phyloP scores from a whole-genome alignment of 2,113 vertebrate genomes.

The Calyptommatus sinebrachiatus region DNA sequence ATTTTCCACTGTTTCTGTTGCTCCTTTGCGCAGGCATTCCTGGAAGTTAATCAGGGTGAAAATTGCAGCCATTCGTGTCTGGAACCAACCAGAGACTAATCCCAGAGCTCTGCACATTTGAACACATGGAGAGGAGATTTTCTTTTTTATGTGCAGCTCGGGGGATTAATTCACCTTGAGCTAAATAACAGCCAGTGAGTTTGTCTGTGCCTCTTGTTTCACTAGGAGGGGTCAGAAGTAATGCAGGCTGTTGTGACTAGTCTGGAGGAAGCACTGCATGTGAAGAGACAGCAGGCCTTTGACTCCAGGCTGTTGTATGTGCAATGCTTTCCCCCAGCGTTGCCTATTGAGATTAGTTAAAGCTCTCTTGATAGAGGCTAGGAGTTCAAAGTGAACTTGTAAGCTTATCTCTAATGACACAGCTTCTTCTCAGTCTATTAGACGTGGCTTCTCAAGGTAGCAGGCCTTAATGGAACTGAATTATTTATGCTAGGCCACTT shows the following conservation, averaged over 20 bases:
- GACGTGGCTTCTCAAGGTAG: slow-evolving; percentile 58
- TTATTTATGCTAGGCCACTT: slow-evolving; percentile 64
- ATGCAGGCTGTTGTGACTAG: accelerated
- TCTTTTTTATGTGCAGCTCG: slow-evolving; percentile 49
- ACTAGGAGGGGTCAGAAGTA: not conserved
- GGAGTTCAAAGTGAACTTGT: slow-evolving; percentile 63
- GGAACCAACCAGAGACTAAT: slow-evolving; percentile 64
- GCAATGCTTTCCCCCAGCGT: not conserved
- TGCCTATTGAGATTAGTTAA: slow-evolving; percentile 52
- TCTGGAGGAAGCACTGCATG: not conserved
- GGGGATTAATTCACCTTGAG: slow-evolving; percentile 37
- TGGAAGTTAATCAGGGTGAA: slow-evolving; percentile 77
- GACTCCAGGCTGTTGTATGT: slow-evolving; percentile 1
- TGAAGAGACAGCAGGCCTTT: not conserved
- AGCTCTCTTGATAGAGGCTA: slow-evolving; percentile 40
- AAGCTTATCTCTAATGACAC: slow-evolving; percentile 53
- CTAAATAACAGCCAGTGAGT: not conserved
- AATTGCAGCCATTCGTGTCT: slow-evolving; percentile 71
- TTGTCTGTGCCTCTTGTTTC: slow-evolving; percentile 7
- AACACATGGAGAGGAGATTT: slow-evolving; percentile 51
- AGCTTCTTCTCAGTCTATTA: slow-evolving; percentile 34
- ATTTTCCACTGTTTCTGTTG: slow-evolving; percentile 35
- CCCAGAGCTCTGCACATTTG: slow-evolving; percentile 55
- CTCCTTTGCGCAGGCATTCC: slow-evolving; percentile 65
- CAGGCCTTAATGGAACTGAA: slow-evolving; percentile 63